Percentiles rank a stretch among this genome's conserved stretches.
phyloP scores from a whole-genome alignment of 2,113 vertebrate species.

The Elanus axillaris region DNA sequence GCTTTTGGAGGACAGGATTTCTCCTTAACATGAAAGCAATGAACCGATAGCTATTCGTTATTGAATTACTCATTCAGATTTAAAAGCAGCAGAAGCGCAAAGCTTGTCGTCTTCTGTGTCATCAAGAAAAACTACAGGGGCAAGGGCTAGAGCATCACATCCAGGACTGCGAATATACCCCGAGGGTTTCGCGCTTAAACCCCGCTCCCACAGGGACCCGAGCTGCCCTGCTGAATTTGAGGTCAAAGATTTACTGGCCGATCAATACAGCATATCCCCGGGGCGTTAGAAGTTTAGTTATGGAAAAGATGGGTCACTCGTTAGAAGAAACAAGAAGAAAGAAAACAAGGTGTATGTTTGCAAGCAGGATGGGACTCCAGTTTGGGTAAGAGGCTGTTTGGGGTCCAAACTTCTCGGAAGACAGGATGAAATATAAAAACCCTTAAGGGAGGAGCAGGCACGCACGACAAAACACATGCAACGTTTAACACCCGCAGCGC shows the following conservation, averaged over 20 bases:
- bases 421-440: background rate
- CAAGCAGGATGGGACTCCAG: background rate
- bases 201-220: background rate
- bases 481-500: background rate
- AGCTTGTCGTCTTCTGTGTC: background rate
- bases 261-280: background rate
- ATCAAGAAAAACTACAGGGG: background rate
- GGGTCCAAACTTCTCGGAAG: background rate
- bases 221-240: background rate
- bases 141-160: background rate
- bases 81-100: background rate
- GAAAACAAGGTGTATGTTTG: background rate
- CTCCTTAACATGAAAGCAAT: background rate
- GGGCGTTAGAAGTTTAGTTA: background rate
- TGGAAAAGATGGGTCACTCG: background rate
- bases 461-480: rapidly evolving
- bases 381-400: background rate
- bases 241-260: background rate
- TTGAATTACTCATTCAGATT: background rate
- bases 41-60: background rate
- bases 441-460: background rate
- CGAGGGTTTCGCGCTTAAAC: background rate
- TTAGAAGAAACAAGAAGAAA: background rate
- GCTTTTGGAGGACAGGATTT: slow-evolving; percentile 3
- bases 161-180: background rate